A percentile compares a stretch with the other conserved stretches of the same genome.
phyloP scores from a whole-genome alignment of 2,888 invertebrate species.

The Pseudanteris insignis region DNA sequence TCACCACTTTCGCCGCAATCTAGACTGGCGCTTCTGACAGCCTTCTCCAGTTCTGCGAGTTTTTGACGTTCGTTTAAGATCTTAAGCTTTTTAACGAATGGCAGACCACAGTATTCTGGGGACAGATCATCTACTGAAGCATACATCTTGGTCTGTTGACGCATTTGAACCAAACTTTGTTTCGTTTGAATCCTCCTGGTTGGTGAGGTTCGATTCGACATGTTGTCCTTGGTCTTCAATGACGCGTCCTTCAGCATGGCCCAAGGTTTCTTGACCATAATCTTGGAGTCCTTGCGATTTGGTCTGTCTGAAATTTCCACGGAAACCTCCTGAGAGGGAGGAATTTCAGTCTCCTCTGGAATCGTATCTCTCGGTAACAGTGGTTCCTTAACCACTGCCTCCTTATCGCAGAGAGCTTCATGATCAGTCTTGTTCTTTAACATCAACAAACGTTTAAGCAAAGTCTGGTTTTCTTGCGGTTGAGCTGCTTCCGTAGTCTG shows the following conservation, averaged over 20 bases:
- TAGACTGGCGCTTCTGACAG: constrained; percentile 82
- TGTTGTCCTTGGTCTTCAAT: constrained; percentile 51
- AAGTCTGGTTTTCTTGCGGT: constrained; percentile 68
- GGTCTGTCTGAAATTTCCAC: constrained; percentile 9
- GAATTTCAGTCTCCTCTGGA: constrained; percentile 47
- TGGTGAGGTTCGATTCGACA: constrained; percentile 54
- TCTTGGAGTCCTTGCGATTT: constrained; percentile 49
- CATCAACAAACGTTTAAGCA: constrained; percentile 78
- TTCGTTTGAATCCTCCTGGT: constrained; percentile 49
- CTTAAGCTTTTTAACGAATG: constrained; percentile 88
- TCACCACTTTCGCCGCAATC: constrained; percentile 76
- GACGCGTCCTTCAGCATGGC: constrained; percentile 79
- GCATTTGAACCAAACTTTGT: constrained; percentile 56
- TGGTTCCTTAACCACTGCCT: constrained; percentile 55
- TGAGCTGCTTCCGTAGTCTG: constrained; percentile 4
- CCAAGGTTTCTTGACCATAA: constrained; percentile 75
- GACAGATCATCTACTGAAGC: constrained; percentile 87
- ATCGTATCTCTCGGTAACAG: constrained; percentile 51
- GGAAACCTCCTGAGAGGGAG: constrained; percentile 36
- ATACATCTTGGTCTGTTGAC: constrained; percentile 73
- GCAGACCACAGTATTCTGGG: constrained; percentile 85
- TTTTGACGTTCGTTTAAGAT: constrained; percentile 89
- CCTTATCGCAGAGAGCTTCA: constrained; percentile 63
- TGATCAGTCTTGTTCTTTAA: constrained; percentile 81
- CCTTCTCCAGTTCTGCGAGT: constrained; percentile 81